phyloP scores from a whole-genome alignment of 2,113 vertebrate species.

The Muntiacus reevesi region DNA sequence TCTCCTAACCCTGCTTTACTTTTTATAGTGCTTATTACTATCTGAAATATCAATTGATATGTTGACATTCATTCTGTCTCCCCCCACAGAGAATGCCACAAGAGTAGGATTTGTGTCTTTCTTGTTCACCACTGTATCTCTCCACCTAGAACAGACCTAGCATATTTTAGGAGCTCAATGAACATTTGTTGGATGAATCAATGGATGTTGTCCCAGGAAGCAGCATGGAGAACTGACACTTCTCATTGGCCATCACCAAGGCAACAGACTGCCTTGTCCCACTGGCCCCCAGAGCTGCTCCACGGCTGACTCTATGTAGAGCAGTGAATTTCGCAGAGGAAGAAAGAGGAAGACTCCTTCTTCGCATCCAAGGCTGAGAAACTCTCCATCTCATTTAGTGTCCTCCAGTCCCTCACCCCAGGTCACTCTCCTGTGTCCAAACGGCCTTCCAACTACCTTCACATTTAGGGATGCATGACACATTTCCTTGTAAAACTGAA shows the following conservation, averaged over 20 bases:
- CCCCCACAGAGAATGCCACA: background rate
- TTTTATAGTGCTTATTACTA: background rate
- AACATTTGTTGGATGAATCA: background rate
- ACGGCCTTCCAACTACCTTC: background rate
- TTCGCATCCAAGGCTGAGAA: background rate
- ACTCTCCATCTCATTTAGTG: background rate
- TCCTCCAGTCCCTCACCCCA: background rate
- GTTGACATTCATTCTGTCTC: background rate
- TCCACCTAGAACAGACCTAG: background rate
- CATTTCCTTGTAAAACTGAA: background rate
- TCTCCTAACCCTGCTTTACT: background rate
- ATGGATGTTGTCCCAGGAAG: background rate
- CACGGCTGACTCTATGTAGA: background rate
- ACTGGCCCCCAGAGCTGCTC: background rate
- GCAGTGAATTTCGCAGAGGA: background rate
- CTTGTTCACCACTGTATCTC: background rate
- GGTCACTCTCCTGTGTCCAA: background rate
- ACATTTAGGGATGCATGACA: background rate
- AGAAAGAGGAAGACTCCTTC: background rate
- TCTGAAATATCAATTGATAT: background rate
- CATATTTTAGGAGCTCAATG: background rate
- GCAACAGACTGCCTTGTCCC: background rate
- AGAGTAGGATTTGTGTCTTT: background rate
- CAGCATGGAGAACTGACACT: background rate
- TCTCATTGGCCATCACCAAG: background rate